Conservation (phyloP, 2,888 invertebrate species). For the Drosophila kuntzei region DNA sequence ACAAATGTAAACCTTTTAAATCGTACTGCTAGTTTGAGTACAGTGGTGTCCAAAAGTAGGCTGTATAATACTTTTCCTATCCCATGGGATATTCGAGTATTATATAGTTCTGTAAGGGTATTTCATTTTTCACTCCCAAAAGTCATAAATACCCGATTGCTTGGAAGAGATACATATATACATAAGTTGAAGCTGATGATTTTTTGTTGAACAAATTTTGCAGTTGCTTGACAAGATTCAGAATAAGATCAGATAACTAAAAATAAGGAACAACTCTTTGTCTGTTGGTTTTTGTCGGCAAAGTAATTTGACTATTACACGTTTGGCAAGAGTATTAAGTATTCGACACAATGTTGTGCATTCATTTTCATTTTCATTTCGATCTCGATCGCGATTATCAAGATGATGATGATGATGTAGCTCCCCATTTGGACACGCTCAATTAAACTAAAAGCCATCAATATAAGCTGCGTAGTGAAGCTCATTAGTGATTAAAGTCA, state of each 20-base stretch:
- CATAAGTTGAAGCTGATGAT: slow-evolving; percentile 8
- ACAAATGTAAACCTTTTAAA: too few relatives aligned
- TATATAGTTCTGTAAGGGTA: neutral
- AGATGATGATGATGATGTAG: slow-evolving; percentile 6
- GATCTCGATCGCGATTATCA: slow-evolving; percentile 42
- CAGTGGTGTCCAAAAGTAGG: too few relatives aligned
- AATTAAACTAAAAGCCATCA: slow-evolving; percentile 73
- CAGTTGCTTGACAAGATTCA: slow-evolving; percentile 5
- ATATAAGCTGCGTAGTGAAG: slow-evolving; percentile 23
- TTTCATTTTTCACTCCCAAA: neutral
- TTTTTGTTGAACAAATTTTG: neutral
- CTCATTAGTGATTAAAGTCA: slow-evolving; percentile 41
- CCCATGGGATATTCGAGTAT: too few relatives aligned
- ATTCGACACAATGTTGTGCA: slow-evolving; percentile 1
- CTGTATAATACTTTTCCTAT: too few relatives aligned
- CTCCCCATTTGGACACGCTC: slow-evolving; percentile 56
- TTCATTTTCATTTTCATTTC: slow-evolving; percentile 33
- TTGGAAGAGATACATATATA: too few relatives aligned
- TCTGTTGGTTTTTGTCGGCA: neutral
- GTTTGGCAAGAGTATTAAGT: slow-evolving; percentile 16
- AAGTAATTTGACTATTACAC: slow-evolving; percentile 10
- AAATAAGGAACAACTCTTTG: neutral
- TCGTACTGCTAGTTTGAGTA: too few relatives aligned
- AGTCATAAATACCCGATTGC: too few relatives aligned
- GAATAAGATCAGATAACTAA: slow-evolving; percentile 12